Percentiles rank a stretch among this genome's conserved stretches.
phyloP scores from a whole-genome alignment of 2,113 vertebrate genomes.

The Irena cyanogastra region DNA sequence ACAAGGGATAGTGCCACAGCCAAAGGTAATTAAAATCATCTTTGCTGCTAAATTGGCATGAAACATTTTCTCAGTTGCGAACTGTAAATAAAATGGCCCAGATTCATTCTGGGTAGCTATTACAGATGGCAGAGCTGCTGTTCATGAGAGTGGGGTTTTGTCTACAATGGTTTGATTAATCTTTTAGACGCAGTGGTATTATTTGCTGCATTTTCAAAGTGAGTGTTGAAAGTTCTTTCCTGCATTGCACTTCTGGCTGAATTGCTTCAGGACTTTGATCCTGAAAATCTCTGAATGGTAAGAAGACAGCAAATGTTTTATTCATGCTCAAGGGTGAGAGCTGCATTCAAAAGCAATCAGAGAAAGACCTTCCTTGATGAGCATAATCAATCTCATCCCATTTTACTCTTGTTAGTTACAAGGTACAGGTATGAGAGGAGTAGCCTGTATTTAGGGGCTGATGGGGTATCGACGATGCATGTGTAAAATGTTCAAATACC shows the following conservation, averaged over 20 bases:
- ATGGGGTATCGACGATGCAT: neutral
- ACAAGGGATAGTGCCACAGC: neutral
- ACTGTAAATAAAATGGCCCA: neutral
- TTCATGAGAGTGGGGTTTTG: neutral
- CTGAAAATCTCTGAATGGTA: neutral
- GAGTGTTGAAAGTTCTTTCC: neutral
- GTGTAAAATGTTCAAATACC: neutral
- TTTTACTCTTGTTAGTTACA: neutral
- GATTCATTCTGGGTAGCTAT: neutral
- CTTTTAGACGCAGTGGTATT: neutral
- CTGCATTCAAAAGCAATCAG: neutral
- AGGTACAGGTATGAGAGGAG: neutral
- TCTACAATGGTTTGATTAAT: neutral
- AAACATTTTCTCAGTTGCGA: neutral
- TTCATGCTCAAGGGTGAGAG: neutral
- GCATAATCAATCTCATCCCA: neutral
- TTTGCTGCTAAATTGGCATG: neutral
- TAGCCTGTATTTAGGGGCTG: neutral
- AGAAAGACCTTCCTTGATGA: neutral
- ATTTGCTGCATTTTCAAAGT: neutral
- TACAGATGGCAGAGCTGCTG: neutral
- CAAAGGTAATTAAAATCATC: slow-evolving; percentile 63
- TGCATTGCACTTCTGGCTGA: neutral
- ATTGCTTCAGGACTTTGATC: neutral
- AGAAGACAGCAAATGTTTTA: neutral